These are phyloP conservation scores for Bergia sp. DNA, from an alignment of 92 coral and sea anemone genomes.

Conservation along the genomic window DNA sequence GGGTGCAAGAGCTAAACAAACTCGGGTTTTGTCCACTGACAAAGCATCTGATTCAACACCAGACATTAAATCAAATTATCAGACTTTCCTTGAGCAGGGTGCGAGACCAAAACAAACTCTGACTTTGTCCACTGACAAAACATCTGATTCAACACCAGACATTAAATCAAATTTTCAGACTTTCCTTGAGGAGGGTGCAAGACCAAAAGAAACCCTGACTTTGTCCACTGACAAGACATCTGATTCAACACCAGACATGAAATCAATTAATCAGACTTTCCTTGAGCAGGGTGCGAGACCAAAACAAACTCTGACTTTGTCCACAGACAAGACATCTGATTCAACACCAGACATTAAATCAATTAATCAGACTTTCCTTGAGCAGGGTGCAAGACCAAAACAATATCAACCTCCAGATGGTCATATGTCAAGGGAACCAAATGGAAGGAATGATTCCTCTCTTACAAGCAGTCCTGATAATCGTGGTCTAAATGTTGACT, in stretches of 20 bases:
- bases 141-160: not conserved
- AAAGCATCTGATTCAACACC: no score
- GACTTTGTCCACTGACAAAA: not conserved
- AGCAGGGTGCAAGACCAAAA: constrained; percentile 17
- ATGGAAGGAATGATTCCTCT: not conserved
- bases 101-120: not conserved
- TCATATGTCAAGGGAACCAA: not conserved
- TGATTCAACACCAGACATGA: not conserved
- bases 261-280: not conserved
- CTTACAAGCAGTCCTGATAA: constrained; percentile 11
- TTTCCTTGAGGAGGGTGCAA: not conserved
- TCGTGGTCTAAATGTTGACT: not conserved
- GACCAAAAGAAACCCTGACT: not conserved
- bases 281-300: not conserved
- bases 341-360: not conserved
- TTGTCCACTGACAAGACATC: not conserved
- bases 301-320: not conserved
- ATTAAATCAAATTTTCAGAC: no score
- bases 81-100: not conserved
- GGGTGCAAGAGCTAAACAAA: no score
- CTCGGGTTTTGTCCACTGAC: no score
- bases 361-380: not conserved
- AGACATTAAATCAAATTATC: no score
- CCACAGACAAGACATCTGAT: not conserved
- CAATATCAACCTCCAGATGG: not conserved